Evolutionary conservation across 2,113 vertebrate species (phyloP).

Genomic region (Mobula hypostoma): DNA sequence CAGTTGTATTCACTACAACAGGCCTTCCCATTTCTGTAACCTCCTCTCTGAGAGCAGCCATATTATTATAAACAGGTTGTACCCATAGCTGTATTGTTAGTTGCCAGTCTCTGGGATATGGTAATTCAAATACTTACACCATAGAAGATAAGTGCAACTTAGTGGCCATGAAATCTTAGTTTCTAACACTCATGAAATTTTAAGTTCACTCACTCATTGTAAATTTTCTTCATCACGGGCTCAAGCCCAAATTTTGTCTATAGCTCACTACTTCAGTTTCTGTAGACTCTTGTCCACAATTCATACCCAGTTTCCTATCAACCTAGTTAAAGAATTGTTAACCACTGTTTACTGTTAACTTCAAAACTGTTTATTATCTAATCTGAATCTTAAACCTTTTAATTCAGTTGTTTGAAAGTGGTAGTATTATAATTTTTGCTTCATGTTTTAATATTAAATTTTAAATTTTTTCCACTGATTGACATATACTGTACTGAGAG

Average conservation of each 20-base stretch:
- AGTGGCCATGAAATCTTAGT: background rate
- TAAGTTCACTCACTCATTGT: background rate
- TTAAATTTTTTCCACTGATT: too few species aligned
- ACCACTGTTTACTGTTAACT: background rate
- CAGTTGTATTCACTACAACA: too few species aligned
- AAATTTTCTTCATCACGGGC: background rate
- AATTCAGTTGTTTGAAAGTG: background rate
- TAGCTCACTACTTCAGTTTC: background rate
- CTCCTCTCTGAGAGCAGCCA: too few species aligned
- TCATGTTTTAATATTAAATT: too few species aligned
- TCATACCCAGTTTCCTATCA: background rate
- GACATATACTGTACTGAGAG: too few species aligned
- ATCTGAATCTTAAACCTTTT: background rate
- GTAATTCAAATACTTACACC: too few species aligned
- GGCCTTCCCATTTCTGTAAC: too few species aligned
- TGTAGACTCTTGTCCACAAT: background rate
- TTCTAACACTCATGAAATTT: background rate
- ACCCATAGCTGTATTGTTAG: background rate
- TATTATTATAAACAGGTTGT: background rate
- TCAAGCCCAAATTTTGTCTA: background rate
- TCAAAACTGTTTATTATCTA: background rate
- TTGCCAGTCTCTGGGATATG: background rate
- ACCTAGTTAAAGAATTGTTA: background rate
- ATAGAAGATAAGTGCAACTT: too few species aligned
- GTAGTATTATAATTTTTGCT: background rate